Conservation (phyloP, 2,797 vertebrate species). For the Thaleichthys pacificus region DNA sequence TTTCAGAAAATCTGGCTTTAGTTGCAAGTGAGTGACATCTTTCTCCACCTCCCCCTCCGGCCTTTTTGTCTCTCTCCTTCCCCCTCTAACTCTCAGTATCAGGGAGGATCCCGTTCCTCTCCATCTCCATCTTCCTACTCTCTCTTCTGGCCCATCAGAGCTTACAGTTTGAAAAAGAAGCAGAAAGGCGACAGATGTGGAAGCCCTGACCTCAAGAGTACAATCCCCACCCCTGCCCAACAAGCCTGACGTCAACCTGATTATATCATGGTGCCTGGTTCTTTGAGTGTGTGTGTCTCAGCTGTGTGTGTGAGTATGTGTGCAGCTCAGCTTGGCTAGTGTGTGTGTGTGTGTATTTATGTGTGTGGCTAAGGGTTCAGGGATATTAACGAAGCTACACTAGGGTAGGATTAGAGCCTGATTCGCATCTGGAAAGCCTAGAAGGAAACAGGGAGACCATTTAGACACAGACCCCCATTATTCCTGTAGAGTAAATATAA, state of each 20-base stretch:
- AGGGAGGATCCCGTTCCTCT: background rate
- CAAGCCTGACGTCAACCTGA: background rate
- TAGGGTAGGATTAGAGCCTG: slow-evolving; percentile 7
- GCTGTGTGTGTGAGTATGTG: background rate
- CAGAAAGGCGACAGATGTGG: slow-evolving; percentile 10
- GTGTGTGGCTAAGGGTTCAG: background rate
- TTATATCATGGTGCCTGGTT: slow-evolving; percentile 5
- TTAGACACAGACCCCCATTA: too few relatives aligned
- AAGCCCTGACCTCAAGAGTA: slow-evolving; percentile 9
- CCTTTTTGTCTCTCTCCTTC: background rate
- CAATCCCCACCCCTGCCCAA: background rate
- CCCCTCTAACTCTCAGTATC: background rate
- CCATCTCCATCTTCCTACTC: background rate
- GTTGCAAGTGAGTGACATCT: background rate
- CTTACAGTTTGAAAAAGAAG: background rate
- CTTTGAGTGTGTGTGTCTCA: background rate
- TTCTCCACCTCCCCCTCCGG: background rate
- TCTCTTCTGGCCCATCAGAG: background rate
- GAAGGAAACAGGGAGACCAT: background rate
- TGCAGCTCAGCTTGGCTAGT: background rate
- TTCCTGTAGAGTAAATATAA: too few relatives aligned
- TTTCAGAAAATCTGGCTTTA: too few relatives aligned
- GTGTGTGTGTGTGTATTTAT: background rate
- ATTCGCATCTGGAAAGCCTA: background rate
- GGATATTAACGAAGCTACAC: background rate